These are phyloP conservation scores for Campodea augens DNA, from an alignment of 1,140 invertebrate species.

Conservation along the genomic window DNA sequence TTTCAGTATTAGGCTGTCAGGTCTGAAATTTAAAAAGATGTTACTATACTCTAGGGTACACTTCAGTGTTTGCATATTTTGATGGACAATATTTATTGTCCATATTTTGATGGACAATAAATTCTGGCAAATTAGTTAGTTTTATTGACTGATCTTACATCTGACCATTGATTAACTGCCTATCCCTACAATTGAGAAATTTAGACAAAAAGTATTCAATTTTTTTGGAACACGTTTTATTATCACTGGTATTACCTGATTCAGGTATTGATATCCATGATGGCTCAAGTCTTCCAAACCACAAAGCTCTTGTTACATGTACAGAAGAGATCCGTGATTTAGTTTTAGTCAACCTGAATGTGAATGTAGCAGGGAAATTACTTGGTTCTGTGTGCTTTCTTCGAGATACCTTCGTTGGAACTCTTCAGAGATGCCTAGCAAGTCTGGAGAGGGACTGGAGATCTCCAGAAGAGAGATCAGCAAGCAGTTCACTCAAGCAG, in stretches of 20 bases:
- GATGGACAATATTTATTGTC: too few species aligned
- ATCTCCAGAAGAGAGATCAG: constrained; percentile 35
- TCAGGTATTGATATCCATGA: not conserved
- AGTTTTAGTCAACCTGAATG: constrained; percentile 51
- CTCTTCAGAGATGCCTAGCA: constrained; percentile 47
- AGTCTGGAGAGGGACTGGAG: constrained; percentile 37
- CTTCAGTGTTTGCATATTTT: too few species aligned
- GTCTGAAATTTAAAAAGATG: too few species aligned
- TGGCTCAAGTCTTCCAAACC: not conserved
- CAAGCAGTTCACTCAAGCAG: constrained; percentile 58
- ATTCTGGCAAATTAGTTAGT: too few species aligned
- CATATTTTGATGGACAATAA: too few species aligned
- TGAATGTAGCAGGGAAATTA: constrained; percentile 56
- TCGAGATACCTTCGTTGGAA: constrained; percentile 61
- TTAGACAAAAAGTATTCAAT: not conserved
- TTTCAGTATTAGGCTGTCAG: too few species aligned
- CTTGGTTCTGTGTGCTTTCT: constrained; percentile 65
- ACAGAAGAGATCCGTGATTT: constrained; percentile 56
- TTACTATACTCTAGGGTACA: too few species aligned
- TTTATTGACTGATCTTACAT: too few species aligned
- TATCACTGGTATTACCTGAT: not conserved
- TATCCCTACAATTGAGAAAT: not conserved
- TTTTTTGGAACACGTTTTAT: not conserved
- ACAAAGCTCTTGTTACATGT: constrained; percentile 18
- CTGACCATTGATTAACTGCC: too few species aligned